These are phyloP conservation scores for Nephrotoma guestfalica DNA, from an alignment of 2,888 invertebrate genomes.

Conservation along the genomic window DNA sequence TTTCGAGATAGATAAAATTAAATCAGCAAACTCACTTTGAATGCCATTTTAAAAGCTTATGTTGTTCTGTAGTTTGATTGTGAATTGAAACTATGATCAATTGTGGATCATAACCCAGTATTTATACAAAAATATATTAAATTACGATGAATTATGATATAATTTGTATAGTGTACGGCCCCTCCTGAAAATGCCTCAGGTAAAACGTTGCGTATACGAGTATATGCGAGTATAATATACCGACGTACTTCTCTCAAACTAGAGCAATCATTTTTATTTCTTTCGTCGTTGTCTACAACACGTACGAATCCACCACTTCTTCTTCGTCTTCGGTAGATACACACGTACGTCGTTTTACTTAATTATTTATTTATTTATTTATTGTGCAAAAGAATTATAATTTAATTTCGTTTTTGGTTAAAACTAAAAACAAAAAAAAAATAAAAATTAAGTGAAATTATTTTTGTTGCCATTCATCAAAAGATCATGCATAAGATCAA, in stretches of 20 bases:
- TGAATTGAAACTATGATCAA: background rate
- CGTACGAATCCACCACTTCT: background rate
- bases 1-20: background rate
- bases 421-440: background rate
- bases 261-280: background rate
- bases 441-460: background rate
- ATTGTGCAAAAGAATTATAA: background rate
- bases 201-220: background rate
- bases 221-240: background rate
- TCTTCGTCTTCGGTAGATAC: background rate
- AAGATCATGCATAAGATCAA: background rate
- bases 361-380: background rate
- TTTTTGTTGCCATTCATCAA: background rate
- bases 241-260: background rate
- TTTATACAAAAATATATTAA: background rate
- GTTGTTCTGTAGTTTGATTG: background rate
- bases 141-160: background rate
- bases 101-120: background rate
- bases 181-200: background rate
- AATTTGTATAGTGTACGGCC: background rate
- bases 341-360: background rate
- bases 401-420: background rate
- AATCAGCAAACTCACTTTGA: background rate
- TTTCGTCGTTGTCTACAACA: background rate
- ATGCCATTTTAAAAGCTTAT: background rate